Base-by-base conservation (phyloP, 1,140 invertebrate genomes). In the Panagrolaimus sp. region DNA sequence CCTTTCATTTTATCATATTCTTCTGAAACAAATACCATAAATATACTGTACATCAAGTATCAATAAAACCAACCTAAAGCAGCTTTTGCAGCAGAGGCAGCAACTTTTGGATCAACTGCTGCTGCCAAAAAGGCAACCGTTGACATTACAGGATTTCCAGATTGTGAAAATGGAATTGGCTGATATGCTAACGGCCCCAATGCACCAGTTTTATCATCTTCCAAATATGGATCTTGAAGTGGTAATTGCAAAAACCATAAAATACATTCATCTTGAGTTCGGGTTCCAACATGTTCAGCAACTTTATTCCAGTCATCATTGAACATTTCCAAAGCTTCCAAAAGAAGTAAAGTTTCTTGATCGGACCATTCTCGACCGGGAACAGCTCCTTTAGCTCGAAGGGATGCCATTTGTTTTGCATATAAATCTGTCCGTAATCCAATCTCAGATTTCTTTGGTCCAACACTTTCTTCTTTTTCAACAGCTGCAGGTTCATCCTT, bases 261-360 rank as follows among this genome's bases (percentile, higher is more conserved):
- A 75, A 99, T 98, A 84, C 96, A 99, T 86, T 99, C 96, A 83
- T 99, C 96, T 84, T 98, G 96, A 0, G 94, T 98, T 43, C 96
- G 88, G 43, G 91, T 92, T 15, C 94, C 95, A 17, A 84, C 72
- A 71, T 82, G 80, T 32, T 75, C 58, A 7, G 78, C 82, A 43
- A 87, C 87, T 85, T 97, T 94, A 86, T 99, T 99, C 96, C 96
- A 99, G 85, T 99, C 96, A 85, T 99, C 96, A 84, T 95, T 95
- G 85, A 94, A 96, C 87, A 98, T 86, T 86, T 99, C 96, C 66
- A 99, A 84, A 5, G 90, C 96, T 84, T 99, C 96, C 7, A 99
- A 86, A 15, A 99, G 83, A 4, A 98, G 85, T 14, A 99, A 86
- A 0, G 95, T 98, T 86, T 99, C 96, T 83, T 98, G 95, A 81